phyloP scores from a whole-genome alignment of 1,140 invertebrate species.

The Macrocentrus cingulum region DNA sequence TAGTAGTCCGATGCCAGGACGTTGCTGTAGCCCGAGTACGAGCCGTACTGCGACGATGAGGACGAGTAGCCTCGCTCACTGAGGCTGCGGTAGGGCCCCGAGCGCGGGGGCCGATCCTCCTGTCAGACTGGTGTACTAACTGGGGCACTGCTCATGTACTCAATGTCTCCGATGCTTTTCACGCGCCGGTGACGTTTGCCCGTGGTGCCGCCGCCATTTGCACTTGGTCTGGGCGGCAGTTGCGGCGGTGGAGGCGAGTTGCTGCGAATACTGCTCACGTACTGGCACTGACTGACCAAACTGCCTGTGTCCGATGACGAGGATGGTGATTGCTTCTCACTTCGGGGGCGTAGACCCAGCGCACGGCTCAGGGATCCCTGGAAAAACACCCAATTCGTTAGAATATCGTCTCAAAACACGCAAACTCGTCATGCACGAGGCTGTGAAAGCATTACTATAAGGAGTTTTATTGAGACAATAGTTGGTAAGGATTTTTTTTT shows the following conservation, averaged over 20 bases:
- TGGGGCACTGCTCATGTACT: conserved; percentile 60
- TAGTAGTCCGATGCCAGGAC: conserved; percentile 42
- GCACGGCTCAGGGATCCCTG: conserved; percentile 78
- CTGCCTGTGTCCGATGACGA: conserved; percentile 63
- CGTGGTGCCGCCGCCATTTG: conserved; percentile 37
- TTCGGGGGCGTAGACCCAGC: conserved; percentile 69
- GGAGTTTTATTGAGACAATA: conserved; percentile 12
- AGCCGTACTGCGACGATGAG: conserved; percentile 49
- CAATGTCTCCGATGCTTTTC: conserved; percentile 73
- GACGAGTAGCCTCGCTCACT: conserved; percentile 55
- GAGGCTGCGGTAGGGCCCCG: conserved; percentile 54
- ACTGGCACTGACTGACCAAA: conserved; percentile 57
- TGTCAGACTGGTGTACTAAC: conserved; percentile 57
- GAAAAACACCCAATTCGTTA: conserved; percentile 34
- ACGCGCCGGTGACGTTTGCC: conserved; percentile 67
- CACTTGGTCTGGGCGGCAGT: conserved; percentile 48
- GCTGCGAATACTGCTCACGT: conserved; percentile 54
- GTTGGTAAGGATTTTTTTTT: conserved; percentile 15
- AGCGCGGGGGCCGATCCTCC: conserved; percentile 51
- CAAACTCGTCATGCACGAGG: not conserved
- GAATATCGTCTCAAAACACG: not conserved
- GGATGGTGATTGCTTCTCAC: conserved; percentile 61
- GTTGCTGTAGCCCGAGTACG: conserved; percentile 53
- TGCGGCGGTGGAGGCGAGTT: conserved; percentile 53
- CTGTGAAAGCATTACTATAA: not conserved